These are phyloP conservation scores for Chrysina gloriosa DNA, from an alignment of 2,888 invertebrate species.

Conservation along the genomic window DNA sequence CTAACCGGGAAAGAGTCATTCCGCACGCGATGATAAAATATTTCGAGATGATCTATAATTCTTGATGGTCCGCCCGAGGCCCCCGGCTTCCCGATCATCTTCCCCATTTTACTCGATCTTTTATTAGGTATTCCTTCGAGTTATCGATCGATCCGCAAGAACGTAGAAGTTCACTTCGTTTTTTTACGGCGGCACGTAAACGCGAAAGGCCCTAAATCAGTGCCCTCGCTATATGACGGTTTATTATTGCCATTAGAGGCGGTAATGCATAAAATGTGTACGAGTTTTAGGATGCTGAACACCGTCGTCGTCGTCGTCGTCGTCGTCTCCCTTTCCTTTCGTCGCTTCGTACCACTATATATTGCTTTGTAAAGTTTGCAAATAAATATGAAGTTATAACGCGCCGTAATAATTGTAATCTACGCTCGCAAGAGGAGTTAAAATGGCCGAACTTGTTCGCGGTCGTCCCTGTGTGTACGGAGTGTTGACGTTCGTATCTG, in stretches of 20 bases:
- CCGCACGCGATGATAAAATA: conserved; percentile 16
- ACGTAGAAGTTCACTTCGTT: conserved; percentile 7
- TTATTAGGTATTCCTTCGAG: conserved; percentile 15
- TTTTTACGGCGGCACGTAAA: conserved; percentile 29
- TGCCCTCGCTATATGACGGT: neutral
- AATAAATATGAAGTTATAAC: conserved; percentile 25
- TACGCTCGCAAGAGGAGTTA: neutral
- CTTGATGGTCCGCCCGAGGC: conserved; percentile 20
- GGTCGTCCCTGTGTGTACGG: no score
- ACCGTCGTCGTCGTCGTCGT: neutral
- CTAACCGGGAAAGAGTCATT: conserved; percentile 7
- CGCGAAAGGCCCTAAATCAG: conserved; percentile 23
- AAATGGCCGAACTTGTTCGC: no score
- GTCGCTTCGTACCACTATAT: neutral
- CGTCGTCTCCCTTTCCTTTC: neutral
- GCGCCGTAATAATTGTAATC: conserved; percentile 8
- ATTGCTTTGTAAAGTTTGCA: conserved; percentile 27
- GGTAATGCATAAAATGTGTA: conserved; percentile 22
- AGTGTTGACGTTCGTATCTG: no score
- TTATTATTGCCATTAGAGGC: conserved; percentile 33
- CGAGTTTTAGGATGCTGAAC: neutral
- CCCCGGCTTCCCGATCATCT: conserved; percentile 11
- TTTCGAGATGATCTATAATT: conserved; percentile 29
- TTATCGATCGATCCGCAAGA: conserved; percentile 1
- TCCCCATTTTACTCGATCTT: conserved; percentile 27